These are phyloP conservation scores for Danio rerio DNA, from an alignment of 2,113 vertebrate genomes.

Conservation along the genomic window DNA sequence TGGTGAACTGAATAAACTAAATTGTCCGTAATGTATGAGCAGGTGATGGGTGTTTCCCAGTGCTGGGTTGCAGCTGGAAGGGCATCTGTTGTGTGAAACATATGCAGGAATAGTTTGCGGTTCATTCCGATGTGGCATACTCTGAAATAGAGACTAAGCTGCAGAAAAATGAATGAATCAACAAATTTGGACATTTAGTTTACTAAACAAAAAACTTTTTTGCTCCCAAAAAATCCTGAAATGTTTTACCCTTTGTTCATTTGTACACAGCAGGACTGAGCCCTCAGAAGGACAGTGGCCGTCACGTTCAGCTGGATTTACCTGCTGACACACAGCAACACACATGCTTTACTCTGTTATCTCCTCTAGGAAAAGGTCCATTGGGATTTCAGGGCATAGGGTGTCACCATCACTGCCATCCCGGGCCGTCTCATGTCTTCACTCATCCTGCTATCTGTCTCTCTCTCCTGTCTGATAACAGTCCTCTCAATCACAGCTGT, in stretches of 20 bases:
- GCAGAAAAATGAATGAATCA: too few relatives aligned
- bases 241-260: not conserved
- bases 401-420: constrained; percentile 5
- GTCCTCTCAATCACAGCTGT: not conserved
- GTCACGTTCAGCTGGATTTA: not conserved
- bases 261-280: not conserved
- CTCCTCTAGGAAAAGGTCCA: not conserved
- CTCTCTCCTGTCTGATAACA: not conserved
- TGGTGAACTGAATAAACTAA: too few relatives aligned
- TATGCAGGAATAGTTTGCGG: too few relatives aligned
- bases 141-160: too few relatives aligned
- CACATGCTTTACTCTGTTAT: not conserved
- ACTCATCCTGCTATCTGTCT: not conserved
- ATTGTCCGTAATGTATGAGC: too few relatives aligned
- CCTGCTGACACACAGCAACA: not conserved
- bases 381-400: not conserved
- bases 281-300: not conserved
- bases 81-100: too few relatives aligned
- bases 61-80: too few relatives aligned
- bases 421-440: not conserved
- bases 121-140: too few relatives aligned
- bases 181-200: too few relatives aligned
- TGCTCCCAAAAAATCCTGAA: not conserved
- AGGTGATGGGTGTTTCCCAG: too few relatives aligned
- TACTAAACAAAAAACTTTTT: too few relatives aligned